phyloP scores from a whole-genome alignment of 2,113 vertebrate species.

The Lamprotornis superbus region DNA sequence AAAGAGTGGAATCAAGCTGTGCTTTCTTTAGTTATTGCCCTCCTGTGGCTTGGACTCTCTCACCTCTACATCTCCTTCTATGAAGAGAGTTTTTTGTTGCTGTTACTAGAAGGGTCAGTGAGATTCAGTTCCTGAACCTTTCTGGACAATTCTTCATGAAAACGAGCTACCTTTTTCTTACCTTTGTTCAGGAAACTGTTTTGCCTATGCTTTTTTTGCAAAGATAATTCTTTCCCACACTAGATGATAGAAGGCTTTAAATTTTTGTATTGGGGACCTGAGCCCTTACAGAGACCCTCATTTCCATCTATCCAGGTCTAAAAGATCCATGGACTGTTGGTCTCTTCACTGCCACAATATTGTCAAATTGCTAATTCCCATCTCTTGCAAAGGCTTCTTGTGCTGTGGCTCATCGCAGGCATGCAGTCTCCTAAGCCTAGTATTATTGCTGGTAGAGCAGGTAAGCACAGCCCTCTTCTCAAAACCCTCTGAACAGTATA shows the following conservation, averaged over 20 bases:
- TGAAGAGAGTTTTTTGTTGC: background rate
- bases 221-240: fast-evolving
- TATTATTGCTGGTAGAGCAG: background rate
- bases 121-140: background rate
- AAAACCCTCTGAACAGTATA: background rate
- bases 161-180: background rate
- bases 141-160: background rate
- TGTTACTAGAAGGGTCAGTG: background rate
- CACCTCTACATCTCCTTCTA: background rate
- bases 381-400: background rate
- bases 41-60: background rate
- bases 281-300: background rate
- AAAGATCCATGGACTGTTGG: background rate
- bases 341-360: background rate
- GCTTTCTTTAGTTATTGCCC: background rate
- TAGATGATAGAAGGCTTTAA: background rate
- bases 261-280: background rate
- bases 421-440: background rate
- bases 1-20: background rate
- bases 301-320: background rate
- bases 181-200: background rate
- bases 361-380: background rate
- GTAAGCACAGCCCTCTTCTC: background rate
- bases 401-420: fast-evolving
- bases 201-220: background rate